Conservation (phyloP, 2,797 vertebrate genomes). For the Gallinago solitaria region DNA sequence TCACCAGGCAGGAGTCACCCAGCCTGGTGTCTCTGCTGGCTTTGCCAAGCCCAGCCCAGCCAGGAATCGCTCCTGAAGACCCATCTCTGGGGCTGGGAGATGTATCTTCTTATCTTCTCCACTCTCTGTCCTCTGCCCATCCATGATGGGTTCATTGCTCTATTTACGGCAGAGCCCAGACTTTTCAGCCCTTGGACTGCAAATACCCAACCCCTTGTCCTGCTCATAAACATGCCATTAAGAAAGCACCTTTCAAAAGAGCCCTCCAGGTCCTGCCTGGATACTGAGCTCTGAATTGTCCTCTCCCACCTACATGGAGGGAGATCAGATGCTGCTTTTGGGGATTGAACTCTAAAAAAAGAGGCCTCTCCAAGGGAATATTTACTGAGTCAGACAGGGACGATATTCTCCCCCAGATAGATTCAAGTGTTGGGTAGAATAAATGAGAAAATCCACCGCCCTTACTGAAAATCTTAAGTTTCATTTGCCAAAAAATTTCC, state of each 20-base stretch:
- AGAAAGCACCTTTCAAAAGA: not conserved
- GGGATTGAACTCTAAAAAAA: not conserved
- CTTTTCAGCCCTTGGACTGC: not conserved
- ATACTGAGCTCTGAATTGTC: not conserved
- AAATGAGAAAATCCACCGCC: not conserved
- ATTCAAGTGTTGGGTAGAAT: not conserved
- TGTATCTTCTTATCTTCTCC: not conserved
- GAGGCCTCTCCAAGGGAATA: not conserved
- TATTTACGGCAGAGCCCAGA: not conserved
- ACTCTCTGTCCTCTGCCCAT: not conserved
- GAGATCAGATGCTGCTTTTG: not conserved
- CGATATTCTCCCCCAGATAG: not conserved
- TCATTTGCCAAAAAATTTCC: not conserved
- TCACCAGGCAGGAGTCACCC: not conserved
- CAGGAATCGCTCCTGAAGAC: not conserved
- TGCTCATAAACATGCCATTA: rapidly evolving
- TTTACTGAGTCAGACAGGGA: not conserved
- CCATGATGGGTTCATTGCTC: rapidly evolving
- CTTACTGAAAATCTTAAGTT: not conserved
- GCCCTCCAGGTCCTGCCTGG: not conserved
- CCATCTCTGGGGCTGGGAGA: not conserved
- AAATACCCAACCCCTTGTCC: not conserved
- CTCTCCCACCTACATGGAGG: not conserved
- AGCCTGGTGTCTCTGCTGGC: not conserved
- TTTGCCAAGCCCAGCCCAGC: not conserved